Percentiles rank a stretch among this genome's conserved stretches.
These are phyloP conservation scores for Bufo bufo DNA, from an alignment of 2,113 vertebrate genomes.

Conservation along the genomic window DNA sequence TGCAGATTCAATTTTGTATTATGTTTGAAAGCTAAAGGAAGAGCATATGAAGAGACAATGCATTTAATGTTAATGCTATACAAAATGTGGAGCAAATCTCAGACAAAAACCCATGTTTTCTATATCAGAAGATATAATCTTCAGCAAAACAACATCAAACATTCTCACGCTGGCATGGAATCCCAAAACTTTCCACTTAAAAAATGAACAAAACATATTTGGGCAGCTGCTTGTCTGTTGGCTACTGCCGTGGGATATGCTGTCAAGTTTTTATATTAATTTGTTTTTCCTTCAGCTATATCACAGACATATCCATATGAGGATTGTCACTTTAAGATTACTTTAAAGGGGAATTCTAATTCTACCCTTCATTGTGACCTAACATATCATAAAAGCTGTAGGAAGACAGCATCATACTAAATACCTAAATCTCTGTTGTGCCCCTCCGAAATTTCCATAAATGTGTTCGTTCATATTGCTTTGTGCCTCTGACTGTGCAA, in stretches of 20 bases:
- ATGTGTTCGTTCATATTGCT: not conserved
- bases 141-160: constrained; percentile 9
- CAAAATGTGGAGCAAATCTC: constrained; percentile 3
- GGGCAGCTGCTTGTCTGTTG: not conserved
- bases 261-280: constrained; percentile 8
- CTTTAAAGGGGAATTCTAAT: not conserved
- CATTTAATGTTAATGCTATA: constrained; percentile 31
- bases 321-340: constrained; percentile 7
- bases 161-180: not conserved
- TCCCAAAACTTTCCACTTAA: not conserved
- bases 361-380: not conserved
- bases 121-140: not conserved
- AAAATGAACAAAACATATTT: constrained; percentile 26
- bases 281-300: constrained; percentile 1
- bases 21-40: constrained; percentile 25
- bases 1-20: constrained; percentile 49
- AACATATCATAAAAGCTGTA: not conserved
- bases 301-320: not conserved
- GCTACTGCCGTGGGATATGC: not conserved
- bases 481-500: not conserved
- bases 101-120: constrained; percentile 21
- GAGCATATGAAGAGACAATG: constrained; percentile 43
- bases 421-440: not conserved
- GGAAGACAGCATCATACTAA: not conserved
- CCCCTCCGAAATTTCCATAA: not conserved